phyloP scores from a whole-genome alignment of 2,888 invertebrate species.

The Xylota segnis region DNA sequence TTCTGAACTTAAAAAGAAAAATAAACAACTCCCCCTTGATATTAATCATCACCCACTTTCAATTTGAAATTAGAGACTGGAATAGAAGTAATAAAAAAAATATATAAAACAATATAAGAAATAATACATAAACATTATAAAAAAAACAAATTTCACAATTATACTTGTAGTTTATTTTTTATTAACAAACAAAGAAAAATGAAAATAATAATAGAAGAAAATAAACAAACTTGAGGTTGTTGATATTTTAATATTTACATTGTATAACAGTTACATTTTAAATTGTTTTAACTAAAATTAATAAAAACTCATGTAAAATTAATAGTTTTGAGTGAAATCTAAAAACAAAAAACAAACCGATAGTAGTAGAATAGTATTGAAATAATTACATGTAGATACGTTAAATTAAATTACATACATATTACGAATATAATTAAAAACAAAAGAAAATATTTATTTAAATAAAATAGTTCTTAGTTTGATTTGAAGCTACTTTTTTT shows the following conservation, averaged over 20 bases:
- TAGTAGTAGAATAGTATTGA: slow-evolving; percentile 62
- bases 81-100: slow-evolving; percentile 53
- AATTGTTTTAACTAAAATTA: slow-evolving; percentile 32
- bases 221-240: slow-evolving; percentile 74
- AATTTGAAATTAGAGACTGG: slow-evolving; percentile 74
- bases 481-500: not conserved
- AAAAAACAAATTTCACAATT: slow-evolving; percentile 55
- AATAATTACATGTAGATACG: slow-evolving; percentile 66
- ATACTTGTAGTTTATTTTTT: slow-evolving; percentile 54
- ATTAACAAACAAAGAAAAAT: slow-evolving; percentile 26
- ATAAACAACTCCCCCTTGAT: slow-evolving; percentile 11
- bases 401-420: slow-evolving; percentile 62
- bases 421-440: slow-evolving; percentile 38
- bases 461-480: slow-evolving; percentile 30
- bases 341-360: slow-evolving; percentile 22
- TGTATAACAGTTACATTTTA: slow-evolving; percentile 63
- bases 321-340: slow-evolving; percentile 52
- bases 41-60: slow-evolving; percentile 60
- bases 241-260: slow-evolving; percentile 72
- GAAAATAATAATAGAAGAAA: slow-evolving; percentile 23
- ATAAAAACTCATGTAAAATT: slow-evolving; percentile 35
- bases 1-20: slow-evolving; percentile 28
- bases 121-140: slow-evolving; percentile 12
- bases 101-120: slow-evolving; percentile 21
- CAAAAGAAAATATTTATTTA: slow-evolving; percentile 36